Conservation (phyloP, 1,140 invertebrate genomes). For the Drosophila orosa region DNA sequence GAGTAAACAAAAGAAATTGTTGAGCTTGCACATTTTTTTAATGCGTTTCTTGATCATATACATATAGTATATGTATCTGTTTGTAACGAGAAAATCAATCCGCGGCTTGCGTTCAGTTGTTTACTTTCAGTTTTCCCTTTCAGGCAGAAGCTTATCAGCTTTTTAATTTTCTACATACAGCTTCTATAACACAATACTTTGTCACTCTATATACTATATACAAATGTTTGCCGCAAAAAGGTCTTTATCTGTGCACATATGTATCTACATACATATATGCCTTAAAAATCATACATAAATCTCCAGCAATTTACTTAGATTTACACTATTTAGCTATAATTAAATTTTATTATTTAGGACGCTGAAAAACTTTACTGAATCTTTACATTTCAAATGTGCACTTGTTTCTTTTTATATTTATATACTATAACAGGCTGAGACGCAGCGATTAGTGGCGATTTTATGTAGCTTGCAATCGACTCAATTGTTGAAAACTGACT, state of each 20-base stretch:
- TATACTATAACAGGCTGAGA: not conserved
- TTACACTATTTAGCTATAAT: no score
- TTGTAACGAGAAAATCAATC: not conserved
- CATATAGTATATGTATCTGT: no score
- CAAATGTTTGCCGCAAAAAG: no score
- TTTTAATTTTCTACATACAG: not conserved
- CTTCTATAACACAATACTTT: not conserved
- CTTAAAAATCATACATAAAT: not conserved
- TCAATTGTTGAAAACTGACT: not conserved
- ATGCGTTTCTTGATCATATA: not conserved
- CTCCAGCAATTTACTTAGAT: not conserved
- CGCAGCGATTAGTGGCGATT: not conserved
- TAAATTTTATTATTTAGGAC: not conserved
- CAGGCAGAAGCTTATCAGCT: not conserved
- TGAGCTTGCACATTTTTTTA: not conserved
- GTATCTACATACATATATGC: not conserved
- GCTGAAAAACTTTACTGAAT: not conserved
- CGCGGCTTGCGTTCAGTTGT: not conserved
- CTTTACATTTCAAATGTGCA: no score
- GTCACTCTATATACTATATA: not conserved
- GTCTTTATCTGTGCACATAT: not conserved
- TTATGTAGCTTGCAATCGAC: constrained; percentile 3
- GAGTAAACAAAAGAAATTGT: not conserved
- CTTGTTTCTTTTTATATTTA: not conserved
- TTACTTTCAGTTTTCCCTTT: constrained; percentile 7